Evolutionary conservation across 2,113 vertebrate genomes (phyloP), one percentile per base, ranked within the genome.

Genomic region (Cryptotis parvus): DNA sequence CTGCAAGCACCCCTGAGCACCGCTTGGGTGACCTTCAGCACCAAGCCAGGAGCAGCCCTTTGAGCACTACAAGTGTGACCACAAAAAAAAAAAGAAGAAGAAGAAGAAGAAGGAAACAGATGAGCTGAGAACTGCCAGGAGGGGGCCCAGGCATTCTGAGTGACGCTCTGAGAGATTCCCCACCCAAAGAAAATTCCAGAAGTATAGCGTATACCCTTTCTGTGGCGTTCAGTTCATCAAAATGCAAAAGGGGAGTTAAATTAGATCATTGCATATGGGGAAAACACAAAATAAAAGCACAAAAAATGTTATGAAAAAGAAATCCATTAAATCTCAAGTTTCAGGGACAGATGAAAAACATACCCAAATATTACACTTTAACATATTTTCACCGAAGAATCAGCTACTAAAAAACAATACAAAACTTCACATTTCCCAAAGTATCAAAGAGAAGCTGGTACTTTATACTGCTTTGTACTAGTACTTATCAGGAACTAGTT

Each of bases 361-460:
- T 49, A 49, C 14, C 73, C 49, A 72, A 3, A 66, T 33, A 75
- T 14, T 35, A 82, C 37, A 84, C 3, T 18, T 79, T 4, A 84
- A 27, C 35, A 41, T 31, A 89, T 9, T 89, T 92, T 93, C 43
- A 85, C 55, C 18, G 45, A 45, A 79, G 16, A 66, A 24, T 73
- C 41, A 73, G 66, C 41, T 43, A 73, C 39, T 37, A 89, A 9
- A 58, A 75, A 35, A 69, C n/a, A n/a, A 75, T 35, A 6, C 43
- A 75, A 15, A 75, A 55, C 37, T 69, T 68, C 58, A 66, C 2
- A 82, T 26, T 68, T 75, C 69, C 66, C 29, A 55, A 6, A 83
- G 9, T 41, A 75, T 49, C 80, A 84, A 73, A 73, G 63, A 55
- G 6, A 69, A 24, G 68, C 35, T 9, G n/a, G n/a, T n/a, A n/a